Percentiles rank a stretch among this genome's conserved stretches.
These are phyloP conservation scores for Thalassophryne amazonica DNA, from an alignment of 2,797 vertebrate species.

Conservation along the genomic window DNA sequence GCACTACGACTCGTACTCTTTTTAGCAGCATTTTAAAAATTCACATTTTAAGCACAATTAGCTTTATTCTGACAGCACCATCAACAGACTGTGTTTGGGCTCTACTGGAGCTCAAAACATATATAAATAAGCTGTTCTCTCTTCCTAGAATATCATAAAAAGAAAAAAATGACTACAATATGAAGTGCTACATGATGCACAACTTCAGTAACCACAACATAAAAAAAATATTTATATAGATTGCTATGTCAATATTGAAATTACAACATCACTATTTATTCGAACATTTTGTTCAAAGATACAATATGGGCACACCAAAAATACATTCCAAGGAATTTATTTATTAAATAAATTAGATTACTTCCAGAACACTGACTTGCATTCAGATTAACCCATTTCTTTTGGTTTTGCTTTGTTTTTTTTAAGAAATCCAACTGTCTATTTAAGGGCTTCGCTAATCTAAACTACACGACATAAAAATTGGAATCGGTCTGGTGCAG, in stretches of 20 bases:
- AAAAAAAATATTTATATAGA: constrained; percentile 7
- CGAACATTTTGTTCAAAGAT: too few relatives aligned
- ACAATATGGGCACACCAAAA: constrained; percentile 1
- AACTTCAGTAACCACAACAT: neutral
- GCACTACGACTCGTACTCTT: constrained; percentile 4
- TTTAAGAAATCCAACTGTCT: constrained; percentile 26
- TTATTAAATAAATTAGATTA: constrained; percentile 47
- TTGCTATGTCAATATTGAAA: too few relatives aligned
- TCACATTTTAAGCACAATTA: neutral
- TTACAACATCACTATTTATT: too few relatives aligned
- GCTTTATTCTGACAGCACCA: neutral
- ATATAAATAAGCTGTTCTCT: too few relatives aligned
- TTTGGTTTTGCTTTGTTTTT: constrained; percentile 57
- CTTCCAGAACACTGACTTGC: constrained; percentile 17
- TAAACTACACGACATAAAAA: constrained; percentile 23
- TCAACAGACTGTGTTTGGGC: neutral
- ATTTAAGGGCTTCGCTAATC: constrained; percentile 29
- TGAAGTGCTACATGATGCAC: neutral
- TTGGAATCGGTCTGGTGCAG: constrained; percentile 34
- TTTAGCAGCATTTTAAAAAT: constrained; percentile 2
- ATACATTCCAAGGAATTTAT: constrained; percentile 27
- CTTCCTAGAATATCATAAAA: too few relatives aligned
- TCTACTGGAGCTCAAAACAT: neutral
- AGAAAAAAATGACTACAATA: neutral
- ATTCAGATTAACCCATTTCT: constrained; percentile 29